Evolutionary conservation across 2,888 invertebrate genomes (phyloP).

Genomic region (Temnothorax unifasciatus): DNA sequence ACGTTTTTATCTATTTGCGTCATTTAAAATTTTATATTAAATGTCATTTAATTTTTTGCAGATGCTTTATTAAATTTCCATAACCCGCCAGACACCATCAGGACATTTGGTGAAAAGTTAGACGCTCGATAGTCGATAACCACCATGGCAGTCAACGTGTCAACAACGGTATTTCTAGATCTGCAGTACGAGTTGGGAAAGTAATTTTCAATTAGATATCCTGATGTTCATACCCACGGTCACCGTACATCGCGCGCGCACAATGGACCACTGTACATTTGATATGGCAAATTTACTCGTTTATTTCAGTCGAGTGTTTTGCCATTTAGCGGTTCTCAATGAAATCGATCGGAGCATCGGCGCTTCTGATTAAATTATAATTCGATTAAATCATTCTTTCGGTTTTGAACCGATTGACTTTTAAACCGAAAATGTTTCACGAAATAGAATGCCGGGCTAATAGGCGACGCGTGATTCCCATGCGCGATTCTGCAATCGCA

Average conservation of each 20-base stretch:
- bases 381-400: slow-evolving; percentile 26
- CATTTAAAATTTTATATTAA: neutral
- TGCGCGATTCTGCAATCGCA: slow-evolving; percentile 33
- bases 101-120: neutral
- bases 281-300: slow-evolving; percentile 1
- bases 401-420: slow-evolving; percentile 31
- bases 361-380: slow-evolving; percentile 42
- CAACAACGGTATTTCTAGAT: neutral
- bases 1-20: neutral
- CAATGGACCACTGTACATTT: neutral
- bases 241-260: neutral
- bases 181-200: neutral
- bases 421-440: neutral
- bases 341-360: slow-evolving; percentile 6
- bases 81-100: neutral
- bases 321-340: slow-evolving; percentile 31
- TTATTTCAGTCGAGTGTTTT: slow-evolving; percentile 33
- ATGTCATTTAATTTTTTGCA: neutral
- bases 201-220: neutral
- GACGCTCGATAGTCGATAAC: neutral
- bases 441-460: slow-evolving; percentile 36
- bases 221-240: neutral
- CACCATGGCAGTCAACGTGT: neutral
- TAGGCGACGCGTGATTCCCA: slow-evolving; percentile 26
- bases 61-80: neutral